Evolutionary conservation across 2,888 invertebrate species (phyloP), one percentile per base, ranked within the genome.

Genomic region (Leptodirus hochenwartii): DNA sequence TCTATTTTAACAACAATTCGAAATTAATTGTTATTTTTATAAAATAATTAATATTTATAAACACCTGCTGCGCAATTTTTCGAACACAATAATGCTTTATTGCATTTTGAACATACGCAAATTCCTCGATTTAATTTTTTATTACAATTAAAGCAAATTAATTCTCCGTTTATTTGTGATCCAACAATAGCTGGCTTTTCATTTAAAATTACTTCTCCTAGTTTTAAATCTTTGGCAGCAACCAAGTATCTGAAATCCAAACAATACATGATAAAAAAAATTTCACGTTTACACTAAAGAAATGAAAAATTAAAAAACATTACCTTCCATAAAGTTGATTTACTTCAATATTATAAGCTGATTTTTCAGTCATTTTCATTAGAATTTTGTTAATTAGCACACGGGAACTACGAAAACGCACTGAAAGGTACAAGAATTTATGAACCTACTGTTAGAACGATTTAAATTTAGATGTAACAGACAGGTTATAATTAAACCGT

Each of bases 141-240:
- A 35, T 70, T 75, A 42, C 81, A 81, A 0, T 75, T 77, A 1
- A 80, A 70, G 41, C 81, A 81, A 15, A 47, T 34, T 1, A 75
- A 63, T 46, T 70, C 64, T 5, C 44, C 41, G 14, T 67, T 64
- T 22, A 68, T 64, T 14, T 63, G 59, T 0, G 74, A 72, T 0
- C 69, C 75, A 43, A 69, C 64, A 16, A 70, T 60, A 5, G 69
- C 43, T 1, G 75, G 73, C 8, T 50, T 34, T 39, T 75, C 74
- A 1, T 59, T 57, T 13, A 74, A 46, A 1, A 76, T 58, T 30
- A 62, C 30, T 33, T 70, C 68, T 0, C 67, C 71, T 2, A 62
- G 54, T 3, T 45, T 40, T 6, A 76, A 43, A 44, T 72, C 66
- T 27, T 65, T 50, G 0, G 61, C 54, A 1, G 74, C 70, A 1